Evolutionary conservation across 37 sponge, comb jelly and placozoan genomes (phyloP), one percentile per base, ranked within the genome.

Genomic region (Halichondria panicea): DNA sequence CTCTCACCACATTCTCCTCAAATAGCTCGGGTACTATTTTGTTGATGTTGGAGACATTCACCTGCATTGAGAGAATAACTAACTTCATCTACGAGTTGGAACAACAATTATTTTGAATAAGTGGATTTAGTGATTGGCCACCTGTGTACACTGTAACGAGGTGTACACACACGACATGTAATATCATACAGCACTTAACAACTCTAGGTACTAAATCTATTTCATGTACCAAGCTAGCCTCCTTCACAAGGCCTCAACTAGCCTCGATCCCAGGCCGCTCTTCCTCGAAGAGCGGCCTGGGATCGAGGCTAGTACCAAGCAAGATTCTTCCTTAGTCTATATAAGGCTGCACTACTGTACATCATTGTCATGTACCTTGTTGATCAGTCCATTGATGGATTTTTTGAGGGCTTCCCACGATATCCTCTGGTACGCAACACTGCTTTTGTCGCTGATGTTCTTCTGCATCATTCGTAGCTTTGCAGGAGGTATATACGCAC

Each of bases 331-430:
- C 52, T 48, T 11, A 11, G 15, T 11, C 52, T 15, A 11, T 48
- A 48, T 48, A 15, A 48, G 11, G 15, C 15, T 48, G 52, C 13
- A 48, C 13, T 48, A 15, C 52, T 48, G 15, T 48, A 48, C 15
- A 48, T 15, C n/a, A 45, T 13, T 22, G 40, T 35, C 46, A 4
- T 37, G 44, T 27, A 96, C 95, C 84, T 98, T 98, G 89, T 98
- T 98, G 50, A 98, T 87, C 1, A 98, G 79, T 42, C 99, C 99
- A 63, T 98, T 95, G 56, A 98, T 93, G 50, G 93, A 93, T 71
- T 95, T 95, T 80, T 98, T 98, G 50, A 95, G 80, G 9, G 99
- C 99, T 40, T 95, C 94, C 99, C 99, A 98, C 3, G 89, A 70
- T 35, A 98, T 56, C 31, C 93, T 75, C 77, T 98, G 99, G 68